Base-by-base conservation (phyloP, 1,140 invertebrate species). In the Scaptodrosophila lebanonensis region DNA sequence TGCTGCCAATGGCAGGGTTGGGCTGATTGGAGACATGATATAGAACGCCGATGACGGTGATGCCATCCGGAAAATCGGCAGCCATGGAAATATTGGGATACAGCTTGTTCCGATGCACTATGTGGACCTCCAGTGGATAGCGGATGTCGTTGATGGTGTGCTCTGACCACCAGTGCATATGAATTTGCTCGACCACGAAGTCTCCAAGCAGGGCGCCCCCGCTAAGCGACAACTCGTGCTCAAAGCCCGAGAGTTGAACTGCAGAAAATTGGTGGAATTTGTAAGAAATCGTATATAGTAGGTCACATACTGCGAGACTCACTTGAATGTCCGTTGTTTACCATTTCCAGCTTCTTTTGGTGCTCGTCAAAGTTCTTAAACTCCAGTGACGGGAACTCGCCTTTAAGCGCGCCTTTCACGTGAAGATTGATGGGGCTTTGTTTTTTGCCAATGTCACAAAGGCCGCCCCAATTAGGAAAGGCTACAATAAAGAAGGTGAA, bases 101-200 rank as follows among this genome's bases (percentile, higher is more conserved):
- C 11, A 89, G 86, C 20, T 84, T 88, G 2, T 92, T 90, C 57
- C 90, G 91, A 84, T 93, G 92, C 1, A 95, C 93, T 3, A 95
- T 87, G 79, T 95, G 93, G 54, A 93, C 65, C 83, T 93, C 91
- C 36, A 91, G 63, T 0, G 89, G 88, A 59, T 88, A 90, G 39
- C 90, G 89, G n/a, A 84, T 65, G n/a, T 69, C 62, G n/a, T 86
- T 89, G 27, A 95, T 88, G 0, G 90, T 91, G 73, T 95, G 94
- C 76, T 95, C 94, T 0, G 93, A 93, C 42, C 90, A 89, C 92
- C 93, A 95, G 71, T 95, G 94, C 66, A 95, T 91, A 70, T 95
- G 94, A 16, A 95, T 88, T 71, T 93, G 91, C 22, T 91, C 88
- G 33, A 94, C 86, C 6, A 88, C 70, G 71, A 91, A 94, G 1